Base-by-base conservation (phyloP, 2,888 invertebrate species). In the Apodemia duryi region DNA sequence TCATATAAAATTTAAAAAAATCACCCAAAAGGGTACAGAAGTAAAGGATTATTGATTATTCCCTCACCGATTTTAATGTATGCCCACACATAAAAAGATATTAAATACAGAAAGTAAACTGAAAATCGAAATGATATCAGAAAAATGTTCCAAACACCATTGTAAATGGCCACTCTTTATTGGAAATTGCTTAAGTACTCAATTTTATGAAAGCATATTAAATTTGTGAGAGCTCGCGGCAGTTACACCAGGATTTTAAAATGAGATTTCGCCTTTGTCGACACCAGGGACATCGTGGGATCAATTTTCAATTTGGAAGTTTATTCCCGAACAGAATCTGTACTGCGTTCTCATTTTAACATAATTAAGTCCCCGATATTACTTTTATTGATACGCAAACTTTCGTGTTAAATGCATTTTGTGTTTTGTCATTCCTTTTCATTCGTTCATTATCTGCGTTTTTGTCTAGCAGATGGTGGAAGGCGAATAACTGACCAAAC, bases 261-360 rank as follows among this genome's bases (percentile, higher is more conserved):
- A 65, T 62, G 65, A 68, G 51, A 62, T 66, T 62, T 43, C 64
- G 61, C 38, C 63, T 54, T 61, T 66, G 63, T 65, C 63, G 63
- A 63, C 63, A 61, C 65, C 13, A 38, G 63, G 61, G 67, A 61
- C 61, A 65, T 54, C 63, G 49, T 60, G 6, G 68, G 68, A 68
- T 69, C 66, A 69, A 69, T 69, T 68, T 69, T 68, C 68, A 69
- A 69, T 68, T 68, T 67, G 69, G 68, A 62, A 66, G 62, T 68
- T 66, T 62, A 46, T 35, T 62, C 35, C 28, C 49, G 62, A 49
- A 49, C 62, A 46, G 29, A 10, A 29, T 13, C 49, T 32, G 46
- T 35, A 51, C 49, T 49, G 49, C 49, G 49, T 49, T 49, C n/a
- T 49, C 49, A n/a, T 49, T 62, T 62, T 62, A 62, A 62, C 51